Percentiles rank a stretch among this genome's conserved stretches.
These are phyloP conservation scores for Melipona quadrifasciata DNA, from an alignment of 1,140 invertebrate species.

Conservation along the genomic window DNA sequence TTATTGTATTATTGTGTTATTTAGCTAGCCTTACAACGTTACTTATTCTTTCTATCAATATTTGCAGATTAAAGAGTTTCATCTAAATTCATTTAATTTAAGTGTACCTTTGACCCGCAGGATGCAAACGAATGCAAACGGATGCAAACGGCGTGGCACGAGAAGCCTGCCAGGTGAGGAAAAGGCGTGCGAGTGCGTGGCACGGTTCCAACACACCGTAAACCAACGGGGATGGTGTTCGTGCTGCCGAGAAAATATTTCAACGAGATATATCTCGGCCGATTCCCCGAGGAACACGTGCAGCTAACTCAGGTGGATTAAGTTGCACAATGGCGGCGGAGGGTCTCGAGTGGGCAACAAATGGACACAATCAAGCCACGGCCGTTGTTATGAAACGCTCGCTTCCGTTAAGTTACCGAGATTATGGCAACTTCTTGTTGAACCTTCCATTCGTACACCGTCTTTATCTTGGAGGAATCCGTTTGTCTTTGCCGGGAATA, in stretches of 20 bases:
- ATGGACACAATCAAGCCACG: slow-evolving; percentile 50
- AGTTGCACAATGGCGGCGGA: slow-evolving; percentile 36
- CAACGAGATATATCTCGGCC: slow-evolving; percentile 59
- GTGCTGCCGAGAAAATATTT: slow-evolving; percentile 52
- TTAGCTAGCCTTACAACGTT: too few species aligned
- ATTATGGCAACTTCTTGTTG: slow-evolving; percentile 25
- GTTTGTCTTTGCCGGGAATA: neutral
- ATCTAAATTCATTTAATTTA: too few species aligned
- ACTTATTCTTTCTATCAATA: too few species aligned
- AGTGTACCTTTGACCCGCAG: too few species aligned
- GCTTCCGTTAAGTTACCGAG: slow-evolving; percentile 35
- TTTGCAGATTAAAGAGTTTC: too few species aligned
- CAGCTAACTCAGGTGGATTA: slow-evolving; percentile 60
- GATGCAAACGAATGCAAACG: too few species aligned
- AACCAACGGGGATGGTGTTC: neutral
- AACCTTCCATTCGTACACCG: neutral
- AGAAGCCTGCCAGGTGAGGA: neutral
- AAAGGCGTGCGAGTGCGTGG: neutral
- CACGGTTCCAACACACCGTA: neutral
- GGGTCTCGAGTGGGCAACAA: slow-evolving; percentile 45
- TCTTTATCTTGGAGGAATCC: neutral
- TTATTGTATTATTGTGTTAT: too few species aligned
- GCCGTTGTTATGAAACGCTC: slow-evolving; percentile 21
- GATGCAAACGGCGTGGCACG: neutral
- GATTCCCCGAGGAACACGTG: slow-evolving; percentile 53